Percentiles rank a stretch among this genome's conserved stretches.
phyloP scores from a whole-genome alignment of 2,888 invertebrate species.

The Meta bourneti region DNA sequence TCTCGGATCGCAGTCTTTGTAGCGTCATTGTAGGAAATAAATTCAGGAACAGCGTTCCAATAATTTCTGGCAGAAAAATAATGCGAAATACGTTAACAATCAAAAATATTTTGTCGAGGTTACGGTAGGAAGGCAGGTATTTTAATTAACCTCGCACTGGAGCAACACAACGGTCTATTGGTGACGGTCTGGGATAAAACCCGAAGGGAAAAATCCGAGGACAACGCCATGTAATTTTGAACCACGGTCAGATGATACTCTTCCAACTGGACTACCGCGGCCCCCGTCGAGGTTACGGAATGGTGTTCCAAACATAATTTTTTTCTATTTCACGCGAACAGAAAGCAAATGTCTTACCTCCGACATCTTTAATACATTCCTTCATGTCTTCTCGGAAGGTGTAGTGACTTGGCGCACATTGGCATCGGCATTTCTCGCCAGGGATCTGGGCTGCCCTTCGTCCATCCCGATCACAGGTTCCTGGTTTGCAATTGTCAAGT shows the following conservation, averaged over 20 bases:
- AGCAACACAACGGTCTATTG: too few species aligned
- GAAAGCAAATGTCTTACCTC: constrained; percentile 84
- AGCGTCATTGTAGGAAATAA: too few species aligned
- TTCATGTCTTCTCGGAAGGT: constrained; percentile 91
- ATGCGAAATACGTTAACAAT: neutral
- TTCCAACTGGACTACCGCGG: neutral
- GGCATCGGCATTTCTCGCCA: constrained; percentile 86
- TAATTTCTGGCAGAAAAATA: too few species aligned
- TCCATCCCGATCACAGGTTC: constrained; percentile 79
- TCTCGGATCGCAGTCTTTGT: too few species aligned
- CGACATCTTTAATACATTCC: constrained; percentile 91
- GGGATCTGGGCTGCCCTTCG: constrained; percentile 81
- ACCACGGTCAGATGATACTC: too few species aligned
- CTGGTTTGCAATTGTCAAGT: constrained; percentile 79
- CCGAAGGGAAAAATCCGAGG: too few species aligned
- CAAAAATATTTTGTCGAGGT: neutral
- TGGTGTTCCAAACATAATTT: neutral
- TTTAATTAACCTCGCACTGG: too few species aligned
- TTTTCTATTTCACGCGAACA: too few species aligned
- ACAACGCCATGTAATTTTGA: too few species aligned
- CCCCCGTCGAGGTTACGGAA: neutral
- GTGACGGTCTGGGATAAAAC: neutral
- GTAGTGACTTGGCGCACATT: constrained; percentile 88
- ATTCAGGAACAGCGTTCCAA: too few species aligned
- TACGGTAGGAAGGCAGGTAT: neutral